Percentiles rank a stretch among this genome's conserved stretches.
These are phyloP conservation scores for Callipepla squamata DNA, from an alignment of 2,113 vertebrate species.

Conservation along the genomic window DNA sequence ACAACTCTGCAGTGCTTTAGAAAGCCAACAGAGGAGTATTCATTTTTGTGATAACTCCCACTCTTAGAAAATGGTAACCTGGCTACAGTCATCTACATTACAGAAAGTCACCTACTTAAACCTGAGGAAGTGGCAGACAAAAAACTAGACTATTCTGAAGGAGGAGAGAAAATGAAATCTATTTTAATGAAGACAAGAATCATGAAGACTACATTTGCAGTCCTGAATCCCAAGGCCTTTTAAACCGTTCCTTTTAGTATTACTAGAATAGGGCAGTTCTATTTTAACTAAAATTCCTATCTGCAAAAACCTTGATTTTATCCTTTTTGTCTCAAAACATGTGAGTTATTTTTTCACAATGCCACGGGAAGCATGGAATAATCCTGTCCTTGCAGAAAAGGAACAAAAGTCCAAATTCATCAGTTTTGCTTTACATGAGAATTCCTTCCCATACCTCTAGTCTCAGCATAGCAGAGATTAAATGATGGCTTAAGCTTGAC, in stretches of 20 bases:
- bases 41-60: neutral
- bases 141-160: neutral
- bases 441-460: conserved; percentile 15
- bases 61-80: neutral
- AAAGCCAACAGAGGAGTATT: neutral
- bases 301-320: neutral
- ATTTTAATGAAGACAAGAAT: neutral
- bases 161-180: neutral
- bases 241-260: neutral
- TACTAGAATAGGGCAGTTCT: neutral
- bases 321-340: neutral
- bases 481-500: conserved; percentile 13
- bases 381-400: neutral
- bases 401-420: neutral
- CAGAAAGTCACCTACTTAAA: neutral
- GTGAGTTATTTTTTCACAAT: neutral
- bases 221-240: neutral
- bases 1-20: neutral
- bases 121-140: neutral
- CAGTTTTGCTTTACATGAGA: conserved; percentile 21
- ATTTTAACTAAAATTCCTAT: neutral
- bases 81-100: neutral
- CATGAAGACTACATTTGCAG: neutral
- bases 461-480: conserved; percentile 49
- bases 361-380: neutral